Evolutionary conservation across 1,140 invertebrate species (phyloP), one percentile per base, ranked within the genome.

Genomic region (Nixonia krombeini): DNA sequence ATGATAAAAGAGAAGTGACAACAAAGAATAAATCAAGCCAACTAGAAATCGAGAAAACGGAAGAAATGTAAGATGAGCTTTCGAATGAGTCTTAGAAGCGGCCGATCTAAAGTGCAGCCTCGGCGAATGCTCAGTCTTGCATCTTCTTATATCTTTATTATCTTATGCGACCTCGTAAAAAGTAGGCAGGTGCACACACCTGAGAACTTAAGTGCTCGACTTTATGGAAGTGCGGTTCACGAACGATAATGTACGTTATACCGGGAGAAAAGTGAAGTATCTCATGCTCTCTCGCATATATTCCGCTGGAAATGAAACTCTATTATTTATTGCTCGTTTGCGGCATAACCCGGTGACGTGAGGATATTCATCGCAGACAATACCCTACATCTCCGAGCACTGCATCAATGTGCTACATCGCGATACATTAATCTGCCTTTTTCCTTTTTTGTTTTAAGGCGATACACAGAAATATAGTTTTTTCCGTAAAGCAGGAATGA

Each of bases 181-280:
- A 64, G 57, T 37, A 56, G 40, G 40, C 67, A 70, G 67, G 67
- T 70, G 67, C 51, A 56, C 18, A 21, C 46, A 25, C 8, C 51
- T 23, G 28, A 42, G 37, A 50, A 56, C 51, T 70, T 70, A 70
- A 70, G 59, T 70, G 61, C 51, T 41, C 18, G 37, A 63, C 21
- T 63, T 69, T 69, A 69, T 59, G 25, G 4, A 38, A 55, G 31
- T 49, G 13, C 33, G 37, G 40, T 28, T 42, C 26, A 42, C 26
- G 10, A 25, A 47, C 35, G 8, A 37, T 53, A 58, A 58, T 49
- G 26, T 53, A 44, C 37, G 45, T 63, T 25, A 35, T 8, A 2
- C 38, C 4, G 7, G 8, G 44, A 45, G 35, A 21, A 64, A 42
- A 23, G 13, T 50, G 33, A 23, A 26, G 17, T 40, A 6, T 35